These are phyloP conservation scores for Callyntrura guangdongensis DNA, from an alignment of 2,888 invertebrate species.

Conservation along the genomic window DNA sequence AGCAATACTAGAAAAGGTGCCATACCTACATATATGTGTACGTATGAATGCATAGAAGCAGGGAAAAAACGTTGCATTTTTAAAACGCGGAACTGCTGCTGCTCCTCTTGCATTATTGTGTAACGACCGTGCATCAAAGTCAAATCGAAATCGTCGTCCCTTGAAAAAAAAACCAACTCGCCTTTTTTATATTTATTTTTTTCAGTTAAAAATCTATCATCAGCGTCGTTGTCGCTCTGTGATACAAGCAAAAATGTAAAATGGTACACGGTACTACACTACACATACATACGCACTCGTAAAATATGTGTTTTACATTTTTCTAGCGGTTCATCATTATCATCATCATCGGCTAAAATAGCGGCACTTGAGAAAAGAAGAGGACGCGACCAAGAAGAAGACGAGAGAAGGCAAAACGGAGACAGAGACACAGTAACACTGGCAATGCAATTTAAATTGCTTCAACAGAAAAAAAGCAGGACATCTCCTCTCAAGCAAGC, in stretches of 20 bases:
- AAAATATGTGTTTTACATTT: neutral
- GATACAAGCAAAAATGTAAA: neutral
- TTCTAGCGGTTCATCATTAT: conserved; percentile 42
- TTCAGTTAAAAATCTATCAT: too few relatives aligned
- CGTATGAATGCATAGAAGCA: neutral
- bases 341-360: conserved; percentile 5
- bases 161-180: too few relatives aligned
- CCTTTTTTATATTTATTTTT: too few relatives aligned
- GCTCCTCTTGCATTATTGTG: too few relatives aligned
- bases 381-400: neutral
- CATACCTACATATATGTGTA: too few relatives aligned
- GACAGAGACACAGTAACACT: conserved; percentile 56
- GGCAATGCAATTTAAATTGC: conserved; percentile 22
- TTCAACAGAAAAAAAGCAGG: conserved; percentile 1
- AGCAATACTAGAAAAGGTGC: neutral
- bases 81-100: neutral
- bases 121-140: too few relatives aligned
- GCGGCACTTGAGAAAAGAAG: conserved; percentile 60
- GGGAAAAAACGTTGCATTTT: neutral
- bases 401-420: neutral
- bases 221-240: too few relatives aligned
- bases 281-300: too few relatives aligned
- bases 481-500: neutral
- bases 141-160: too few relatives aligned
- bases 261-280: neutral